Evolutionary conservation across 2,113 vertebrate genomes (phyloP), one percentile per base, ranked within the genome.

Genomic region (Hystrix cristata): DNA sequence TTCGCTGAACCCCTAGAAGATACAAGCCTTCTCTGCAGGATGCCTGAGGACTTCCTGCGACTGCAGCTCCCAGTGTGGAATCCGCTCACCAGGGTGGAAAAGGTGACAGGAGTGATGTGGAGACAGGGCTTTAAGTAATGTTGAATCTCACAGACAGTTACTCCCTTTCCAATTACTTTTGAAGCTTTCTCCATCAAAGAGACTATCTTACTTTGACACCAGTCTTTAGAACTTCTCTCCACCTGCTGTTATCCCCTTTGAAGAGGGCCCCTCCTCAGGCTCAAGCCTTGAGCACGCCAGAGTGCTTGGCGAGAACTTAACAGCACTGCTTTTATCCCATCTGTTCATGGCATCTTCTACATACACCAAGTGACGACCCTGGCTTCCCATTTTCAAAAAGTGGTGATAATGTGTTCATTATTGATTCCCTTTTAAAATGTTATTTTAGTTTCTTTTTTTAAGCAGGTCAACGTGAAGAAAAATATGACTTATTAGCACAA

Each of bases 351-450:
- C 53, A 25, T 21, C 25, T 69, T 18, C 87, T 11, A 48, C 18
- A 38, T 51, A 29, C 19, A 71, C 7, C 31, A 27, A 80, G 74
- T 21, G n/a, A 38, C 2, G 38, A 57, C 1, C 5, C 72, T 59
- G 31, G 43, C 64, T 91, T 85, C 86, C 87, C 64, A 64, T 38
- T 46, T 59, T 29, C 62, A 53, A 74, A 74, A 27, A 46, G 12
- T 48, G 57, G 59, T 18, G 38, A 86, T 31, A 69, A 15, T n/a
- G 19, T 29, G 57, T 43, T 89, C 53, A 29, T 34, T 53, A 64
- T 16, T 81, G 62, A 59, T 21, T 91, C 46, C 51, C 71, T 84
- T 91, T 88, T 55, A 78, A 91, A 93, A 72, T 53, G 53, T n/a
- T 78, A 51, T 16, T 74, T 85, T n/a, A 64, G 55, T 8, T 38